A percentile compares a stretch with the other conserved stretches of the same genome.
phyloP scores from a whole-genome alignment of 1,140 invertebrate species.

The Manduca sexta region DNA sequence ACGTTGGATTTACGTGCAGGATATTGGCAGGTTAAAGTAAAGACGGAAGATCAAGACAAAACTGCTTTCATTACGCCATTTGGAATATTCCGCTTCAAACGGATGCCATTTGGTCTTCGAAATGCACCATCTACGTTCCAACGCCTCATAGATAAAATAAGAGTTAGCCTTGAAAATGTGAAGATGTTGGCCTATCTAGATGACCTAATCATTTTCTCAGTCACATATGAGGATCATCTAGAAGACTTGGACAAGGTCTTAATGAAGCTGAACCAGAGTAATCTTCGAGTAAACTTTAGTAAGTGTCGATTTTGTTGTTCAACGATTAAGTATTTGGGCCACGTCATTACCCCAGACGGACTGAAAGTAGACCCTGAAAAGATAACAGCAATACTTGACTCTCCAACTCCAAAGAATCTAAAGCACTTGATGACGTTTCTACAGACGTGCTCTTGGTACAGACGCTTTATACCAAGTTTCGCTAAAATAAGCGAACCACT shows the following conservation, averaged over 20 bases:
- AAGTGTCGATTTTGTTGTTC: conserved; percentile 9
- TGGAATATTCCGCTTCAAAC: conserved; percentile 41
- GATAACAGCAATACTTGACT: conserved; percentile 7
- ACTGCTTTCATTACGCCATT: conserved; percentile 61
- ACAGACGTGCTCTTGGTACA: conserved; percentile 30
- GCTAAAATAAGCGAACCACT: conserved; percentile 19
- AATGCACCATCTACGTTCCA: conserved; percentile 66
- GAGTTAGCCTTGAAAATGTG: background rate
- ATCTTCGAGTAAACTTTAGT: conserved; percentile 1
- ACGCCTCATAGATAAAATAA: conserved; percentile 40
- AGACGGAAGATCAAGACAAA: conserved; percentile 27
- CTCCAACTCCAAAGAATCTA: conserved; percentile 11
- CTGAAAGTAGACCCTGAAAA: conserved; percentile 21
- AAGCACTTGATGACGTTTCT: conserved; percentile 28
- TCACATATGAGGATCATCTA: conserved; percentile 15
- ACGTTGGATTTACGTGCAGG: conserved; percentile 46
- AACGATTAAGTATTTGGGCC: conserved; percentile 24
- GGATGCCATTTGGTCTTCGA: conserved; percentile 62
- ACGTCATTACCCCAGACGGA: conserved; percentile 19
- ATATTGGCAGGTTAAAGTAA: conserved; percentile 45
- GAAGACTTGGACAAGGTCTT: conserved; percentile 18
- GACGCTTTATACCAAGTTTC: conserved; percentile 27
- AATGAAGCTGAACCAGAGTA: conserved; percentile 9
- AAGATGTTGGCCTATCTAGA: conserved; percentile 21
- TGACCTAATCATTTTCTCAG: conserved; percentile 20